Base-by-base conservation (phyloP, 2,888 invertebrate species). In the Drosophila crucigera region DNA sequence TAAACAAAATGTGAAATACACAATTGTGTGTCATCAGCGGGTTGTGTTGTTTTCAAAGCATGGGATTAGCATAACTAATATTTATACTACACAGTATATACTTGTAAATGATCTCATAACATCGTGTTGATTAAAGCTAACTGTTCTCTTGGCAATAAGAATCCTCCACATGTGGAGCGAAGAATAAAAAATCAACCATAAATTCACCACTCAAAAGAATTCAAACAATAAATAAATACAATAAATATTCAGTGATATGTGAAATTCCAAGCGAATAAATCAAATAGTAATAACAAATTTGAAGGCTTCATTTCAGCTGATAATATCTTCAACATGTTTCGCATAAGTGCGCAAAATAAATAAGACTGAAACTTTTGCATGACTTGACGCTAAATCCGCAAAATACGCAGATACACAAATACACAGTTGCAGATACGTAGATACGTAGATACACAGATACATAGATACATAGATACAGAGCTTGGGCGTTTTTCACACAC, bases 401-500 rank as follows among this genome's bases (percentile, higher is more conserved):
- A 60, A 63, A 61, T 64, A 53, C 59, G 25, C 4, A 50, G 49
- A 59, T 31, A 84, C 67, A 25, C 30, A 50, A 6, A 35, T 22
- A 39, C 22, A 52, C 68, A 76, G 84, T 22, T 22, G 0, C 43
- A 60, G 41, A 60, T 53, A 54, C 39, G 3, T n/a, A 61, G 31
- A 58, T 59, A 76, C 41, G 41, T 0, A 47, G 47, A 22, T 22
- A 35, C 41, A 39, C 1, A 65, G 25, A 50, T 52, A 49, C 10
- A 47, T 33, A 54, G 47, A 59, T 31, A 83, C 65, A 31, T 31
- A 31, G 30, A 22, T 19, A 52, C 31, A 25, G 78, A 80, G 90
- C 80, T 89, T 78, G 70, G 85, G 85, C 78, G 85, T 89, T 89
- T 86, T 86, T 86, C 85, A 80, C 85, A 86, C 85, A 89, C 78